These are phyloP conservation scores for Crotalus horridus DNA, from an alignment of 2,113 vertebrate species.

Conservation along the genomic window DNA sequence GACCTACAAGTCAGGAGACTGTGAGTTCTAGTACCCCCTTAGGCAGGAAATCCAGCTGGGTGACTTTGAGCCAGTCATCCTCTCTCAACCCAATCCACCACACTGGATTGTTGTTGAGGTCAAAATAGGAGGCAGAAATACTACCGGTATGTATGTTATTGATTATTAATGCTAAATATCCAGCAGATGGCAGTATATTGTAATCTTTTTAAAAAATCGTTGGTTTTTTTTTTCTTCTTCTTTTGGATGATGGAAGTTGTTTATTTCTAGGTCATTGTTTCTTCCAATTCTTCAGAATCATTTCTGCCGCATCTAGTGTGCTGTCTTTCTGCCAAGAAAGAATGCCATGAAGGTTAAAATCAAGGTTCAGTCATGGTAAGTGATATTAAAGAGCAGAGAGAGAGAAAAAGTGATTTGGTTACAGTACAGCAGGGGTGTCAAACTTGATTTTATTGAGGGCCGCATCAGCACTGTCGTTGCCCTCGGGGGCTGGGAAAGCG, in stretches of 20 bases:
- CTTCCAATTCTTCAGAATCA: constrained; percentile 87
- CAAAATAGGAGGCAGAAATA: not conserved
- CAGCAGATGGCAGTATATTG: constrained; percentile 53
- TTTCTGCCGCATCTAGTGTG: constrained; percentile 86
- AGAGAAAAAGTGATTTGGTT: not conserved
- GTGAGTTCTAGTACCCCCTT: not conserved
- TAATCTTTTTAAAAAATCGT: constrained; percentile 5
- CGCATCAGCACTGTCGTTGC: too few relatives aligned
- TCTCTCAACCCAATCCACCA: not conserved
- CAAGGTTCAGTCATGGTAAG: not conserved
- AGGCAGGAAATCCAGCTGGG: not conserved
- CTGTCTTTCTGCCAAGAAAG: constrained; percentile 82
- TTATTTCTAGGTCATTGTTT: constrained; percentile 48
- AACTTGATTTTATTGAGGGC: too few relatives aligned
- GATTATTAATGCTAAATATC: constrained; percentile 24
- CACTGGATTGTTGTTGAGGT: not conserved
- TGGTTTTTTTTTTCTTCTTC: not conserved
- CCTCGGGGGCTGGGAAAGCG: too few relatives aligned
- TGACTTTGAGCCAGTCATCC: not conserved
- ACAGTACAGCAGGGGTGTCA: too few relatives aligned
- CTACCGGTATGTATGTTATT: not conserved
- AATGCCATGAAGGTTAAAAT: constrained; percentile 15
- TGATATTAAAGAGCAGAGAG: not conserved
- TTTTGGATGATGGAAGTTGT: not conserved
- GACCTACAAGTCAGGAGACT: not conserved